Conservation (phyloP, 2,888 invertebrate species). For the Sminthurinus aureus region DNA sequence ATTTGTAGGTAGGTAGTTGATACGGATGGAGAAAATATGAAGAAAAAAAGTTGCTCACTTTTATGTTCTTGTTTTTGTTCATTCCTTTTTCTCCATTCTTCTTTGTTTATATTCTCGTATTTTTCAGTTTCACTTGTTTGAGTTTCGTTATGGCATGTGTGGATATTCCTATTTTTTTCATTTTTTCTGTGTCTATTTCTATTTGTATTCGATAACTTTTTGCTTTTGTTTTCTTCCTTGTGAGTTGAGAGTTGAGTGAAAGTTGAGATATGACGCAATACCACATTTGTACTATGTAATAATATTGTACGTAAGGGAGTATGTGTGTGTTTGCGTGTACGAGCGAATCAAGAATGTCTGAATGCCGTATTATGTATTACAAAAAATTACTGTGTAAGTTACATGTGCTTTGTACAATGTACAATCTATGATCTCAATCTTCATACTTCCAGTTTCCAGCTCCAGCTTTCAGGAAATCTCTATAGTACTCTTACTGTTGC, state of each 20-base stretch:
- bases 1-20: constrained; percentile 8
- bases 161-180: not conserved
- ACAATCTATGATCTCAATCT: not conserved
- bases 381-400: no score
- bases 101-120: not conserved
- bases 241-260: no score
- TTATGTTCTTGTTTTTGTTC: not conserved
- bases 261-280: not conserved
- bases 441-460: no score
- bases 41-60: not conserved
- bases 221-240: no score
- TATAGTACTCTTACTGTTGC: not conserved
- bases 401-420: no score
- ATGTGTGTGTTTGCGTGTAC: no score
- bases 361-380: no score
- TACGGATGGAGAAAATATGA: not conserved
- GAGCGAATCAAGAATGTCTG: no score
- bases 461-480: no score
- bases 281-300: no score
- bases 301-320: not conserved
- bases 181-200: not conserved
- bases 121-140: no score
- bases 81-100: not conserved
- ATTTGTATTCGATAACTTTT: not conserved
- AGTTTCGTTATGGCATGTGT: not conserved